A percentile compares a stretch with the other conserved stretches of the same genome.
Conservation (phyloP, 2,888 invertebrate genomes). For the Eilema griseolum region DNA sequence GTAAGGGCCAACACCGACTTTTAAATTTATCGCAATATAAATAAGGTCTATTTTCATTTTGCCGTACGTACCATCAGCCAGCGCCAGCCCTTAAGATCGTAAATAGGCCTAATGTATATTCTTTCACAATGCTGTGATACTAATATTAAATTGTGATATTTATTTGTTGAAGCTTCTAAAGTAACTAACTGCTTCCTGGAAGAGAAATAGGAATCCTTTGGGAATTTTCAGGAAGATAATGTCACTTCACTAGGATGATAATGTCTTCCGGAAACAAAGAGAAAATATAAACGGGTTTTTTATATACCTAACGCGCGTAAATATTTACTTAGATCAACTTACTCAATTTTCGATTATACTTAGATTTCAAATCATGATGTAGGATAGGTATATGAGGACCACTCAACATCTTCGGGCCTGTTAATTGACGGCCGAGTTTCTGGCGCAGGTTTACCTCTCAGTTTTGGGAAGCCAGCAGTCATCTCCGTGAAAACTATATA, state of each 20-base stretch:
- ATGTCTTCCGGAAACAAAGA: neutral
- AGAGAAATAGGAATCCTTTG: neutral
- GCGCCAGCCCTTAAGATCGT: neutral
- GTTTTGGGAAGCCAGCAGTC: neutral
- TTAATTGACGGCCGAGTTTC: neutral
- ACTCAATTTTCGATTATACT: no score
- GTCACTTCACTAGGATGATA: neutral
- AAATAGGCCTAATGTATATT: neutral
- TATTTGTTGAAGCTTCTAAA: neutral
- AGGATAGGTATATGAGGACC: no score
- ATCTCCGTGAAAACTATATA: neutral
- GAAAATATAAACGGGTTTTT: neutral
- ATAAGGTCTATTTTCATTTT: no score
- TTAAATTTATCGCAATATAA: no score
- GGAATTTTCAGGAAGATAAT: neutral
- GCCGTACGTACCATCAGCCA: no score
- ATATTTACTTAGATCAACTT: neutral
- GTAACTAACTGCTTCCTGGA: neutral
- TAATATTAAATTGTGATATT: neutral
- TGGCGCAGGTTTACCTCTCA: neutral
- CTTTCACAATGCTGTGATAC: neutral
- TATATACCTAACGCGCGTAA: neutral
- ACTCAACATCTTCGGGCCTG: no score
- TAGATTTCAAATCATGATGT: no score
- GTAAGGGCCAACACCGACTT: neutral